phyloP scores from a whole-genome alignment of 2,888 invertebrate species.

The Oscheius sp. region DNA sequence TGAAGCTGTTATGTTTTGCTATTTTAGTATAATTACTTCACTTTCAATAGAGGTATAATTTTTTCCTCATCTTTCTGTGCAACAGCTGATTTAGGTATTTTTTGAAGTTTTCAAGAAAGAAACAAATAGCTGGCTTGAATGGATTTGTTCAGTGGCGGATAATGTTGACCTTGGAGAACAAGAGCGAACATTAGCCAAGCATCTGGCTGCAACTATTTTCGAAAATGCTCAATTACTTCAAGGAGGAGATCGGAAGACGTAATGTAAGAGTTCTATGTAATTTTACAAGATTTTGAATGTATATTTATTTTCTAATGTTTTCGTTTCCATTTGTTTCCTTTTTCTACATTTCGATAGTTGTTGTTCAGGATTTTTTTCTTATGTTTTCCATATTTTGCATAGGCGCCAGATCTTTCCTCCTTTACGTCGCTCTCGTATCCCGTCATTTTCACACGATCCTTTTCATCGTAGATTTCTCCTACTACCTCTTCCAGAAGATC shows the following conservation, averaged over 20 bases:
- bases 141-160: slow-evolving; percentile 23
- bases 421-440: not conserved
- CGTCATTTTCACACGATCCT: slow-evolving; percentile 15
- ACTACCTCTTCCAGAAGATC: slow-evolving; percentile 29
- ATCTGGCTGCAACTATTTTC: slow-evolving; percentile 2
- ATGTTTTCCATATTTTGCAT: not conserved
- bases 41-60: slow-evolving; percentile 10
- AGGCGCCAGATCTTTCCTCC: not conserved
- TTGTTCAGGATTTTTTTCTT: not conserved
- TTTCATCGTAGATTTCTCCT: slow-evolving; percentile 33
- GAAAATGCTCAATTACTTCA: slow-evolving; percentile 2
- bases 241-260: not conserved
- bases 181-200: slow-evolving; percentile 10
- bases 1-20: slow-evolving; percentile 30
- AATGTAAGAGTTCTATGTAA: too few relatives aligned
- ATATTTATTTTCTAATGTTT: too few relatives aligned
- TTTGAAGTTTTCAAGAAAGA: slow-evolving; percentile 1
- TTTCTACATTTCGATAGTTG: too few relatives aligned
- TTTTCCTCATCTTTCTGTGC: not conserved
- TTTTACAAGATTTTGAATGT: too few relatives aligned
- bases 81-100: slow-evolving; percentile 13
- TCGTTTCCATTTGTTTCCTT: too few relatives aligned
- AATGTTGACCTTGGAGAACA: slow-evolving; percentile 25
- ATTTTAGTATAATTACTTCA: slow-evolving; percentile 10
- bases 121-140: slow-evolving; percentile 30